Conservation (phyloP, 2,888 invertebrate genomes). For the Morpho achilles region DNA sequence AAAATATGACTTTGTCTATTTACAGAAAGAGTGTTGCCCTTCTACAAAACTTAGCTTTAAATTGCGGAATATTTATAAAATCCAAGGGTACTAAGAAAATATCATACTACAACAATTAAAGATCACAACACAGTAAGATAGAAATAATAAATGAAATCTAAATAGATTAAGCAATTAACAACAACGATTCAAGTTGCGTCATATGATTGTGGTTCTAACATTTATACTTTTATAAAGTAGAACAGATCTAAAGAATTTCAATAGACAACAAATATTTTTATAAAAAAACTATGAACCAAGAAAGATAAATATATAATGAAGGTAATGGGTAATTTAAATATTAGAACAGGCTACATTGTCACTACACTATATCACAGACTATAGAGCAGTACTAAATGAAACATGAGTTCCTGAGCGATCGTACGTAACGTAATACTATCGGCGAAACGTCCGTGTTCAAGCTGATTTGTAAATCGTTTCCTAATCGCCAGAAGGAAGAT, state of each 20-base stretch:
- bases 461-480: constrained; percentile 34
- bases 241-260: too few relatives aligned
- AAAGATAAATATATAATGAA: too few relatives aligned
- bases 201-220: too few relatives aligned
- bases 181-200: too few relatives aligned
- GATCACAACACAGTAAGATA: too few relatives aligned
- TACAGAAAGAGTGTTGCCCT: background rate
- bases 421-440: constrained; percentile 35
- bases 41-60: background rate
- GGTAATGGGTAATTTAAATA: background rate
- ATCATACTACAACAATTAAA: too few relatives aligned
- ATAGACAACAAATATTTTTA: too few relatives aligned
- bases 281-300: too few relatives aligned
- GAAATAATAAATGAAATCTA: too few relatives aligned
- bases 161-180: too few relatives aligned
- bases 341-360: background rate
- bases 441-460: constrained; percentile 46
- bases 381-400: constrained; percentile 6
- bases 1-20: background rate
- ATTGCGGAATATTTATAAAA: background rate
- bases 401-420: constrained; percentile 13
- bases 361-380: background rate
- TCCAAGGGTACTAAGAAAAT: too few relatives aligned
- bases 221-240: too few relatives aligned
- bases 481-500: constrained; percentile 57